phyloP scores from a whole-genome alignment of 2,888 invertebrate genomes.

The Teleiodes luculella region DNA sequence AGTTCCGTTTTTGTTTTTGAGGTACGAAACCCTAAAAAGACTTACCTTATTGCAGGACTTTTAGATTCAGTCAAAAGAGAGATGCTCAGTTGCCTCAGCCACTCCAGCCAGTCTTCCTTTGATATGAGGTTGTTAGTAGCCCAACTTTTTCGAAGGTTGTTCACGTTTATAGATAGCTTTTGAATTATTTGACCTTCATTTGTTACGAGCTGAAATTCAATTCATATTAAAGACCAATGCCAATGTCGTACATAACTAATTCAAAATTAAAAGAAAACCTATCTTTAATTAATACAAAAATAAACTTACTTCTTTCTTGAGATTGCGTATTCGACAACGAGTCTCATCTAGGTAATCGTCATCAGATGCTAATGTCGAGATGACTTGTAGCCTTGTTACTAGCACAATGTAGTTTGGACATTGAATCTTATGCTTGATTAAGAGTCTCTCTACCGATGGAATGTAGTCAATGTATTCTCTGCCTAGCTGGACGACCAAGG shows the following conservation, averaged over 20 bases:
- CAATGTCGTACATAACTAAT: neutral
- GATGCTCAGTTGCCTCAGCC: conserved; percentile 94
- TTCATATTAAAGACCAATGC: neutral
- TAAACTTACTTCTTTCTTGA: conserved; percentile 82
- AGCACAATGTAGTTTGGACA: conserved; percentile 89
- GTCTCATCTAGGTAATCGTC: conserved; percentile 84
- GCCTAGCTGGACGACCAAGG: conserved; percentile 92
- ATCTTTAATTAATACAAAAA: neutral
- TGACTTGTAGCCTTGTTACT: conserved; percentile 85
- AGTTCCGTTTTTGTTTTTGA: too few species aligned
- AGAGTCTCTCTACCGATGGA: conserved; percentile 91
- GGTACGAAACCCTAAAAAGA: neutral
- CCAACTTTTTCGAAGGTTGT: conserved; percentile 92
- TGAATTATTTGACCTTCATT: conserved; percentile 82
- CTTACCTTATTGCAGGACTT: conserved; percentile 89
- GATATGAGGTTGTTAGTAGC: conserved; percentile 91
- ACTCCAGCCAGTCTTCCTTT: conserved; percentile 99
- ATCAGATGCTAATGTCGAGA: conserved; percentile 87
- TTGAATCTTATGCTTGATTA: conserved; percentile 88
- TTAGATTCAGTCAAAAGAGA: conserved; percentile 96
- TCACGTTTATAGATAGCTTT: conserved; percentile 87
- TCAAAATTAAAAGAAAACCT: neutral
- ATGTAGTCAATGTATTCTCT: conserved; percentile 95
- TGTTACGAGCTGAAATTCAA: conserved; percentile 47
- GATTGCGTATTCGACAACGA: conserved; percentile 82